Base-by-base conservation (phyloP, 1,140 invertebrate genomes). In the Phenacoccus solenopsis region DNA sequence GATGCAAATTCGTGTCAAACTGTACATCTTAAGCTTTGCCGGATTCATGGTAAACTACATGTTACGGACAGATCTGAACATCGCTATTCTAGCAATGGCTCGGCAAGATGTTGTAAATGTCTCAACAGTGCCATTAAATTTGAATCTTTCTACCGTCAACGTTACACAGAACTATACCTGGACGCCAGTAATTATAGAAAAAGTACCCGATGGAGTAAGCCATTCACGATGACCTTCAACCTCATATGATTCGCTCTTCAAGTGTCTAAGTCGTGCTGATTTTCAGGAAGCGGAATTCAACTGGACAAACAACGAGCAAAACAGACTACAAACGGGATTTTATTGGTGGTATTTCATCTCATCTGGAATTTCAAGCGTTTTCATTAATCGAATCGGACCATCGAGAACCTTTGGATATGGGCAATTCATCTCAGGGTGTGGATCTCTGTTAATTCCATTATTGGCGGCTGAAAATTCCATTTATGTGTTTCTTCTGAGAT, bases 401-500 rank as follows among this genome's bases (percentile, higher is more conserved):
- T 16, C 38, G 38, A 49, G 20, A 16, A 49, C 38, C 16, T 49
- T 49, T n/a, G 38, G 38, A 3, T 49, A 49, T n/a, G 38, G 38
- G 4, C 38, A 49, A 16, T 49, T 49, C 38, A 49, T 49, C 38
- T 49, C 5, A 3, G 38, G 38, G 3, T 2, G 13, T n/a, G 38
- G 38, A 3, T 49, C 38, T 3, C 16, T 49, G 16, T 2, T 49
- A n/a, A 49, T 49, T 16, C 38, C 38, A 2, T 4, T 49, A 16
- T 16, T 5, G 3, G 38, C 38, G 3, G 4, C 38, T n/a, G 2
- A 49, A 9, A 49, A 49, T 49, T 49, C 38, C 38, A 49, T 49
- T n/a, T 49, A 49, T n/a, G 38, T 49, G 4, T n/a, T 49, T 2
- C 13, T 49, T n/a, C 38, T 49, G 5, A 49, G 38, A 27, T 80